Evolutionary conservation across 2,797 vertebrate genomes (phyloP).

Genomic region (Ispidina lecontei): DNA sequence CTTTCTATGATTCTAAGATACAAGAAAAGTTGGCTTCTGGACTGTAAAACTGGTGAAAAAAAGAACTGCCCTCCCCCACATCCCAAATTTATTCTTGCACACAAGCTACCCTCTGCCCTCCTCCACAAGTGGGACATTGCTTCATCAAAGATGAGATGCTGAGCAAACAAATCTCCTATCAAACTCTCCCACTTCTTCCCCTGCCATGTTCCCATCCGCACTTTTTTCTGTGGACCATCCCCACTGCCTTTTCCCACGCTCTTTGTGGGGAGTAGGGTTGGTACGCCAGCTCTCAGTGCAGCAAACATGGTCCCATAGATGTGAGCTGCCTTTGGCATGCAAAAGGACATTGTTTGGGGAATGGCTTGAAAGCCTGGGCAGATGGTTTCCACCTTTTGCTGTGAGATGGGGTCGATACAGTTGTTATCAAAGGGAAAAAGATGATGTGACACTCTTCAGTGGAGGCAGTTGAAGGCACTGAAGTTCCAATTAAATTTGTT

Average conservation of each 20-base stretch:
- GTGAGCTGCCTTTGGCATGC: slow-evolving; percentile 2
- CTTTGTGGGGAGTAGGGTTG: not conserved
- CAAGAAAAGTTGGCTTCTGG: not conserved
- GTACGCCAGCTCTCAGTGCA: not conserved
- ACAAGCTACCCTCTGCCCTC: not conserved
- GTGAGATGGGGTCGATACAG: accelerated
- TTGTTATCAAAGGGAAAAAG: not conserved
- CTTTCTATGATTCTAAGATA: not conserved
- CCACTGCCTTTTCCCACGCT: slow-evolving; percentile 43
- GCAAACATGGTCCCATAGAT: accelerated
- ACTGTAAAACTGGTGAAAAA: not conserved
- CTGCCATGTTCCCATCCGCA: not conserved
- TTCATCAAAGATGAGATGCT: not conserved
- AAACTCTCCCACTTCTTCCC: slow-evolving; percentile 33
- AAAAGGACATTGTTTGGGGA: not conserved
- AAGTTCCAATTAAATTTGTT: accelerated
- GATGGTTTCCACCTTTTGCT: not conserved
- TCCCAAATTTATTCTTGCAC: not conserved
- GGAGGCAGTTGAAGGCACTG: not conserved
- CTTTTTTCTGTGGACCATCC: not conserved
- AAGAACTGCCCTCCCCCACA: not conserved
- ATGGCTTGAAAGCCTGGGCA: not conserved
- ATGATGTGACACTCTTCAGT: accelerated
- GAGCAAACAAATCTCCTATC: slow-evolving; percentile 13
- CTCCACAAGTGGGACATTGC: not conserved